A percentile compares a stretch with the other conserved stretches of the same genome.
phyloP scores from a whole-genome alignment of 2,888 invertebrate species.

The Lepidonotus clava region DNA sequence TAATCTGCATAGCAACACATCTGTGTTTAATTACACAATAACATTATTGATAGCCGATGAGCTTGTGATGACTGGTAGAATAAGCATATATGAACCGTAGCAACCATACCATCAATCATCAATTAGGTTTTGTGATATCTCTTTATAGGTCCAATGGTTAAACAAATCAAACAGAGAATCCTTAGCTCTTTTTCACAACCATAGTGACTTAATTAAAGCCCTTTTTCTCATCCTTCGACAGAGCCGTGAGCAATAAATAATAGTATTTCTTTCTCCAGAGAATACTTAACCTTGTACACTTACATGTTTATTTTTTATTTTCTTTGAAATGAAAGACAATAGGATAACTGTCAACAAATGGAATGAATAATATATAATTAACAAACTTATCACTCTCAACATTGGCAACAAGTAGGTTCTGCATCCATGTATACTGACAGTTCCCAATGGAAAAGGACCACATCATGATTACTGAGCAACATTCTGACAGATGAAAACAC shows the following conservation, averaged over 20 bases:
- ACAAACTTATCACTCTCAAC: slow-evolving; percentile 8
- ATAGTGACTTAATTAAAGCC: no score
- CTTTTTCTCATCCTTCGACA: background rate
- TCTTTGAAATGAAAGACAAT: background rate
- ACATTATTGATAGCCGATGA: background rate
- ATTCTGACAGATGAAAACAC: background rate
- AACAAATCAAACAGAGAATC: background rate
- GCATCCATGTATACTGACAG: background rate
- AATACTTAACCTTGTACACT: background rate
- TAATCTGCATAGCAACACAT: background rate
- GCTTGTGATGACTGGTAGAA: background rate
- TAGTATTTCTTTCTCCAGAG: background rate
- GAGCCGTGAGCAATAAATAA: background rate
- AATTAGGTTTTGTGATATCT: background rate
- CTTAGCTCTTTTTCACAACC: background rate
- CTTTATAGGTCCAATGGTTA: background rate
- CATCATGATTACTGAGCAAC: slow-evolving; percentile 13
- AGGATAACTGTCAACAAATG: slow-evolving; percentile 6
- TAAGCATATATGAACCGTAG: background rate
- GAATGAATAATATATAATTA: slow-evolving; percentile 30
- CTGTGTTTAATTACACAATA: background rate
- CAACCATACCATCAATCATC: no score
- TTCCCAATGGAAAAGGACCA: background rate
- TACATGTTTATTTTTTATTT: background rate
- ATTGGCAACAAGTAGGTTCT: background rate